These are phyloP conservation scores for Tylochromis polylepis DNA, from an alignment of 2,113 vertebrate species.

Conservation along the genomic window DNA sequence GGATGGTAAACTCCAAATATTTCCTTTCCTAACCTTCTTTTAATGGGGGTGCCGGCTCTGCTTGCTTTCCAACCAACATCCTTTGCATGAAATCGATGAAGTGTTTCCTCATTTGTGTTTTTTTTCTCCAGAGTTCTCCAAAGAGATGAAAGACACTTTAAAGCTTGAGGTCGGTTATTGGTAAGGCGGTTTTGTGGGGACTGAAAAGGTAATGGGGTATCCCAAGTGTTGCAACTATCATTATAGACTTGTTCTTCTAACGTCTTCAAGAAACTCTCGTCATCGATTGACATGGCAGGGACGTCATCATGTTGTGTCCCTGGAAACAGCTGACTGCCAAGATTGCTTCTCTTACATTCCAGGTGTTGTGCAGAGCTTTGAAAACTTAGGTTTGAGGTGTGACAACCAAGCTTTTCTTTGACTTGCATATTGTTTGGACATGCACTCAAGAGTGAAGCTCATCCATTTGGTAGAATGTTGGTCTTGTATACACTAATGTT, in stretches of 20 bases:
- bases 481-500: neutral
- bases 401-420: neutral
- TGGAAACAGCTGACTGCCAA: neutral
- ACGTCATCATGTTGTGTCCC: neutral
- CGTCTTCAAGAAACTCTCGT: neutral
- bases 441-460: neutral
- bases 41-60: neutral
- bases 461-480: neutral
- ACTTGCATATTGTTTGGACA: neutral
- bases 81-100: too few relatives aligned
- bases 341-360: neutral
- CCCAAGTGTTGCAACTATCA: neutral
- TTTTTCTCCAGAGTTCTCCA: too few relatives aligned
- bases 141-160: too few relatives aligned
- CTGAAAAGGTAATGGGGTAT: neutral
- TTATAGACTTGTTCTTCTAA: neutral
- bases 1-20: neutral
- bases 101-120: too few relatives aligned
- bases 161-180: too few relatives aligned
- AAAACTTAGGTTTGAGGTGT: neutral
- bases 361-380: neutral
- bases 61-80: neutral
- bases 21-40: neutral
- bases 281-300: neutral
- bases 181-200: too few relatives aligned